These are phyloP conservation scores for Celastrina argiolus DNA, from an alignment of 2,888 invertebrate genomes.

Conservation along the genomic window DNA sequence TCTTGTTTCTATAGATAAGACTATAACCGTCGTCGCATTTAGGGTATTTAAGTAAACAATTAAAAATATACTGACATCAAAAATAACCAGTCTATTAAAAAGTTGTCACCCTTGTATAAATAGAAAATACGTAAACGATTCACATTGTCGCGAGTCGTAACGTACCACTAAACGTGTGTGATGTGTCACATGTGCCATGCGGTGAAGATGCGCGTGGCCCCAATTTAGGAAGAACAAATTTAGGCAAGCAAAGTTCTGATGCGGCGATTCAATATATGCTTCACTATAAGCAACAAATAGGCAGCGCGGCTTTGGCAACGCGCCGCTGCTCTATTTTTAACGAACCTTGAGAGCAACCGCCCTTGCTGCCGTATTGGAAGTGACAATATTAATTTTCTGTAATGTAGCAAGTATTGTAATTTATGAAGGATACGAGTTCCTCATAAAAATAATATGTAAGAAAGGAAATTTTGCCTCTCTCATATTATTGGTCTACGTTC, in stretches of 20 bases:
- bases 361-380: constrained; percentile 62
- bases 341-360: constrained; percentile 74
- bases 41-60: too few species aligned
- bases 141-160: constrained; percentile 21
- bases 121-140: neutral
- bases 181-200: constrained; percentile 32
- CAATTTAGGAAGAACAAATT: constrained; percentile 53
- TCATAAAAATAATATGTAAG: constrained; percentile 33
- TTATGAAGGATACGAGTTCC: constrained; percentile 32
- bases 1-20: too few species aligned
- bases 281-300: constrained; percentile 69
- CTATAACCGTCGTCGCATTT: too few species aligned
- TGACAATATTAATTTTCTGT: constrained; percentile 41
- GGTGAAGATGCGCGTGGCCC: constrained; percentile 37
- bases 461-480: neutral
- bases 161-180: constrained; percentile 30
- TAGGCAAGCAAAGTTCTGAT: constrained; percentile 42
- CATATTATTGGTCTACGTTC: neutral
- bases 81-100: neutral
- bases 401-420: constrained; percentile 21
- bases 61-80: neutral
- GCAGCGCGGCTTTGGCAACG: constrained; percentile 68
- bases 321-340: constrained; percentile 73
- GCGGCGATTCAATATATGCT: constrained; percentile 43
- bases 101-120: neutral